Evolutionary conservation across 2,888 invertebrate species (phyloP).

Genomic region (Helobdella robusta): DNA sequence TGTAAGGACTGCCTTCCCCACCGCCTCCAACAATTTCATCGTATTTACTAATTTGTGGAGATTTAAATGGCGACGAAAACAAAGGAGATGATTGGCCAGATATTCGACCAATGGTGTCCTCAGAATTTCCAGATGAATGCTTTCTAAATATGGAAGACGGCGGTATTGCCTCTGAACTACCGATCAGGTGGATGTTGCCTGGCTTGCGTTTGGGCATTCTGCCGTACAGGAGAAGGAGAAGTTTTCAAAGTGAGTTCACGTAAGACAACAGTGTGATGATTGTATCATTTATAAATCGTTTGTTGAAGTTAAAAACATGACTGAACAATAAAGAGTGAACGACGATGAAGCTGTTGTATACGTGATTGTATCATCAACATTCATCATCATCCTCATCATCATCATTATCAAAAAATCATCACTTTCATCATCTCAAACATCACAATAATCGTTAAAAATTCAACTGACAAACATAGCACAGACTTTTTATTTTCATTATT

Average conservation of each 20-base stretch:
- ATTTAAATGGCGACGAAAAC: constrained; percentile 44
- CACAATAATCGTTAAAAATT: not conserved
- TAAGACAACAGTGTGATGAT: not conserved
- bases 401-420: not conserved
- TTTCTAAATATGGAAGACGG: constrained; percentile 38
- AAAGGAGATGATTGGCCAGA: constrained; percentile 48
- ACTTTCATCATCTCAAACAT: not conserved
- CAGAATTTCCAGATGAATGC: constrained; percentile 39
- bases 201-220: constrained; percentile 38
- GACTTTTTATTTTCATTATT: no score
- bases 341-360: no score
- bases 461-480: no score
- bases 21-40: no score
- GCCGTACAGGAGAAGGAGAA: not conserved
- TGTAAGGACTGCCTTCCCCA: no score
- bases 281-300: no score
- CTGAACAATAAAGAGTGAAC: no score
- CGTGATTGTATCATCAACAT: no score
- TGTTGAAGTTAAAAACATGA: no score
- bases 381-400: not conserved
- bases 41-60: no score
- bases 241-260: not conserved
- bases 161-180: constrained; percentile 45
- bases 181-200: constrained; percentile 39
- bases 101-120: constrained; percentile 39